phyloP scores from a whole-genome alignment of 35 echinoderm and acorn worm genomes.

The Heliocidaris erythrogramma region DNA sequence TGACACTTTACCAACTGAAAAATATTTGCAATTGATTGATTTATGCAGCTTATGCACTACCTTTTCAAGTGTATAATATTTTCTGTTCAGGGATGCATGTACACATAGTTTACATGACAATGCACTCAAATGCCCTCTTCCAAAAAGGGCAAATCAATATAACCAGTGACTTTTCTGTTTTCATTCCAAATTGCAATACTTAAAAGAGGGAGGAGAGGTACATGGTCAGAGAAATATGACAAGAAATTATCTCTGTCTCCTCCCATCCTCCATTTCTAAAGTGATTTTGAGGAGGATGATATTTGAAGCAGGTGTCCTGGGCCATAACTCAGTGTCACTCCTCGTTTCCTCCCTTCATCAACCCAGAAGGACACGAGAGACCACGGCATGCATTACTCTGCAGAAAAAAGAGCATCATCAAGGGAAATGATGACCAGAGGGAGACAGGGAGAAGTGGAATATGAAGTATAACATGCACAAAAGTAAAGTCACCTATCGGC shows the following conservation, averaged over 20 bases:
- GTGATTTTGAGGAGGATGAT: constrained; percentile 5
- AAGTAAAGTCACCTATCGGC: not conserved
- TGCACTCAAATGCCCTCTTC: not conserved
- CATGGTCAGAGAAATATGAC: not conserved
- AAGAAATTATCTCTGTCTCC: constrained; percentile 26
- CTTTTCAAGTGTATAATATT: not conserved
- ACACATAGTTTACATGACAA: not conserved
- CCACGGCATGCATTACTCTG: constrained; percentile 4
- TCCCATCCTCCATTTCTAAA: constrained; percentile 16
- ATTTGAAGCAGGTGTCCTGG: constrained; percentile 26
- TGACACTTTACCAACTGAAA: not conserved
- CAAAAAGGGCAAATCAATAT: not conserved
- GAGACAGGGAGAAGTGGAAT: not conserved
- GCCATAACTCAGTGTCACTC: constrained; percentile 32
- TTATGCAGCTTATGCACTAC: not conserved
- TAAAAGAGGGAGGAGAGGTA: not conserved
- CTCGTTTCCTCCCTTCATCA: constrained; percentile 9
- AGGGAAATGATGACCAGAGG: not conserved
- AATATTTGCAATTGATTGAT: not conserved
- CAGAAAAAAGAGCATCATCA: constrained; percentile 22
- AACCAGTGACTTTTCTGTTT: not conserved
- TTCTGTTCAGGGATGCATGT: not conserved
- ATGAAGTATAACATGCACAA: not conserved
- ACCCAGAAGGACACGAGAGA: not conserved
- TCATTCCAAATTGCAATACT: not conserved